Evolutionary conservation across 2,888 invertebrate genomes (phyloP).

Genomic region (Ischnus inquisitorius): DNA sequence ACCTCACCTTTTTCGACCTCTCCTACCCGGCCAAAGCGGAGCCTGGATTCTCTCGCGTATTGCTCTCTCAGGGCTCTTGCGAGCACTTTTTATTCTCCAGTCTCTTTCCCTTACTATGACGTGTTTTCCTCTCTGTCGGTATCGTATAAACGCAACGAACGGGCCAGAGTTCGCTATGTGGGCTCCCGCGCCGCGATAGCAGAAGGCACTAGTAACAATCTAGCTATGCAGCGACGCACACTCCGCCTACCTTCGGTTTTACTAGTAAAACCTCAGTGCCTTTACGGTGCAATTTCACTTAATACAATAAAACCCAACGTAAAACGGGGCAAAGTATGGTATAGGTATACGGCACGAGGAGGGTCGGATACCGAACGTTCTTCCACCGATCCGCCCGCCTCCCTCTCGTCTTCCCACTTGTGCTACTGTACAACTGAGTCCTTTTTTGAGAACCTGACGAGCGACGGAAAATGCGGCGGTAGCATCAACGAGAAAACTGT

Average conservation of each 20-base stretch:
- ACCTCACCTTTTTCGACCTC: conserved; percentile 50
- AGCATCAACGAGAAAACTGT: conserved; percentile 62
- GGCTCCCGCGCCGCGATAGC: neutral
- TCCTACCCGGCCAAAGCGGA: conserved; percentile 7
- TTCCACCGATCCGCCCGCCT: conserved; percentile 45
- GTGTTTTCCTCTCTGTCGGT: conserved; percentile 21
- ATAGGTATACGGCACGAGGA: conserved; percentile 33
- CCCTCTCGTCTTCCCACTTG: conserved; percentile 47
- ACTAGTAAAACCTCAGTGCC: conserved; percentile 70
- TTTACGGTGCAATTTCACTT: conserved; percentile 84
- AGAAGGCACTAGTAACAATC: conserved; percentile 8
- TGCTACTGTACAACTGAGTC: conserved; percentile 54
- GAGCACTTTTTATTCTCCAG: conserved; percentile 25
- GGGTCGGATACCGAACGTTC: conserved; percentile 61
- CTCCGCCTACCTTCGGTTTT: conserved; percentile 58
- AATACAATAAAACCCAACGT: conserved; percentile 82
- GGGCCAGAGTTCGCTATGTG: neutral
- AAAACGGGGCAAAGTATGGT: conserved; percentile 67
- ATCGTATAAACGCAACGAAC: conserved; percentile 4
- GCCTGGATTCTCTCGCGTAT: conserved; percentile 59
- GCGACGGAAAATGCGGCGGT: conserved; percentile 63
- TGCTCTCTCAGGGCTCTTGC: conserved; percentile 43
- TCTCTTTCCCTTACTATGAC: conserved; percentile 17
- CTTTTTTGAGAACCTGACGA: conserved; percentile 64
- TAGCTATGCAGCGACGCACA: conserved; percentile 35